Percentiles rank a stretch among this genome's conserved stretches.
phyloP scores from a whole-genome alignment of 2,888 invertebrate species.

The Stenodera caucasica region DNA sequence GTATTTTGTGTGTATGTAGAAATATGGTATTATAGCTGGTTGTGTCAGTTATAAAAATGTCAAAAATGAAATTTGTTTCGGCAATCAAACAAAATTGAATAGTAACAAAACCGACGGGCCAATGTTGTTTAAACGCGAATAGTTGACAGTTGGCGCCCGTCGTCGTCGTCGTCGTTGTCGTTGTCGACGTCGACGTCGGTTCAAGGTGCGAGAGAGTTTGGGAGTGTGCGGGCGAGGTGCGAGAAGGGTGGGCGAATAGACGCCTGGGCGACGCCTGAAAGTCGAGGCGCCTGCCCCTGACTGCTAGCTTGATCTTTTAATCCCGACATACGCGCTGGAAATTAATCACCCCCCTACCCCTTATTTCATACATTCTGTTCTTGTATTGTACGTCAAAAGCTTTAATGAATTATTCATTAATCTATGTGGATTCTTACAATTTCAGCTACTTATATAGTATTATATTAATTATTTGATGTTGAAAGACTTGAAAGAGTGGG shows the following conservation, averaged over 20 bases:
- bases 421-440: conserved; percentile 52
- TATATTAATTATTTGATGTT: conserved; percentile 51
- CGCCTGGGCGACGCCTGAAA: conserved; percentile 54
- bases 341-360: conserved; percentile 55
- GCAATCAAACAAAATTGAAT: conserved; percentile 33
- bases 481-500: conserved; percentile 34
- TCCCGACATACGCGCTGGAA: conserved; percentile 56
- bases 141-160: conserved; percentile 41
- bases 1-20: no score
- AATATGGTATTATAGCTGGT: no score
- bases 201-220: conserved; percentile 38
- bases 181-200: no score
- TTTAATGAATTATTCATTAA: conserved; percentile 54
- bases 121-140: conserved; percentile 31
- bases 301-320: conserved; percentile 56
- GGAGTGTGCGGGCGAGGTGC: conserved; percentile 35
- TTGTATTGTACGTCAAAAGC: conserved; percentile 47
- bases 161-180: conserved; percentile 29
- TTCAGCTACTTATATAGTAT: conserved; percentile 47
- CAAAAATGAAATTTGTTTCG: conserved; percentile 16
- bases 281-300: conserved; percentile 55
- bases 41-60: conserved; percentile 12
- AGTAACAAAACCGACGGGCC: conserved; percentile 12
- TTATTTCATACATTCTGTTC: conserved; percentile 40
- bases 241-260: conserved; percentile 43